Evolutionary conservation across 2,113 vertebrate species (phyloP), one percentile per base, ranked within the genome.

Genomic region (Petrocephalus microphthalmus): DNA sequence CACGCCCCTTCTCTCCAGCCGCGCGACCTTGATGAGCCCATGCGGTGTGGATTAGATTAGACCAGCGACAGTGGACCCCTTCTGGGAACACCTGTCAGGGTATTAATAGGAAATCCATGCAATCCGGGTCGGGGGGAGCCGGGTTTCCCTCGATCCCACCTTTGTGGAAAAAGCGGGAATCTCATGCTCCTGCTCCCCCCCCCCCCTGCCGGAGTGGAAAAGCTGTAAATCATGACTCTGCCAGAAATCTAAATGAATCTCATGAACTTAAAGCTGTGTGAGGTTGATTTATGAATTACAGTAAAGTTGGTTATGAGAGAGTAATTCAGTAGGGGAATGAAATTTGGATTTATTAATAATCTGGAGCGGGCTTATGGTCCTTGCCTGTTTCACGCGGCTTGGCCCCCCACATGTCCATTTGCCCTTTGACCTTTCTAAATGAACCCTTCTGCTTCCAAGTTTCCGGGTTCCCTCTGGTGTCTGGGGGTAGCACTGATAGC

Each of bases 221-320:
- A 29, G 60, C 47, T 20, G 33, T 42, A 17, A 78, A 78, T 78
- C 71, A 42, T 29, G n/a, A 67, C 60, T 67, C 60, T 67, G 60
- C 60, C 60, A 67, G 29, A 67, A 29, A 29, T 29, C 60, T 67
- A 42, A 78, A 78, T 78, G 71, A 78, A 78, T 78, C 71, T 78
- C 29, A 83, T 83, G 81, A 22, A n/a, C 17, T 49, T 42, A 47
- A n/a, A 49, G 81, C 37, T 45, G 81, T 49, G 37, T 25, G 22
- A 3, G 74, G 5, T 37, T 88, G 52, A 88, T 88, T 56, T 54
- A 88, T 83, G 51, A 57, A 47, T 88, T 82, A 51, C 52, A 82
- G 81, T 88, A 88, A 56, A 25, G 42, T 83, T 83, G 37, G 71
- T 83, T 82, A 29, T 82, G 87, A 67, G 71, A 52, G 37, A 54